A percentile compares a stretch with the other conserved stretches of the same genome.
phyloP scores from a whole-genome alignment of 2,888 invertebrate genomes.

The Rambutsinella grinnellia region DNA sequence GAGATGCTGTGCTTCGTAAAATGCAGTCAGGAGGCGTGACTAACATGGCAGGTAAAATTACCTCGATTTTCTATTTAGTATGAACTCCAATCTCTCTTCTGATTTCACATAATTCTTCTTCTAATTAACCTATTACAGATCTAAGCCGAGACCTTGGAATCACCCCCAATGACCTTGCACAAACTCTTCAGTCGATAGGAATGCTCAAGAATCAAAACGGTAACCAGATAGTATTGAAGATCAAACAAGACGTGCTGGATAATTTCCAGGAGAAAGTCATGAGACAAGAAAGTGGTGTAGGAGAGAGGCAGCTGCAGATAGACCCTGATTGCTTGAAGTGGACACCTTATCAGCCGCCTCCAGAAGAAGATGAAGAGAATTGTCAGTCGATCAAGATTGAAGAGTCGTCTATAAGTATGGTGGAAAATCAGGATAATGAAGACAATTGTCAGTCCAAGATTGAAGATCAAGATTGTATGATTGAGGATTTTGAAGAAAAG shows the following conservation, averaged over 20 bases:
- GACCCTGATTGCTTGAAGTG: slow-evolving; percentile 90
- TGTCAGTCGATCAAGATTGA: slow-evolving; percentile 38
- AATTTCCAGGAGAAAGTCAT: slow-evolving; percentile 89
- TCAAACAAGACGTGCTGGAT: slow-evolving; percentile 95
- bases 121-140: slow-evolving; percentile 54
- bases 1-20: slow-evolving; percentile 92
- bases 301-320: slow-evolving; percentile 87
- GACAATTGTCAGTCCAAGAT: no score
- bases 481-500: no score
- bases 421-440: no score
- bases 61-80: no score
- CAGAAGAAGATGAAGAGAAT: slow-evolving; percentile 50
- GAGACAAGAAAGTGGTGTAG: no score
- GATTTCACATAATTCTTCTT: no score
- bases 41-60: no score
- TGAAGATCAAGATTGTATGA: no score
- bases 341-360: slow-evolving; percentile 76
- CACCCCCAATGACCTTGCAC: slow-evolving; percentile 83
- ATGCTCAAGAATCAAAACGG: slow-evolving; percentile 99
- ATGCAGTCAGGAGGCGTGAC: slow-evolving; percentile 91
- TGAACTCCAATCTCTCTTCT: no score
- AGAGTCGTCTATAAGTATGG: no score
- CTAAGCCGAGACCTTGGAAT: slow-evolving; percentile 64
- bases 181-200: slow-evolving; percentile 94
- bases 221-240: slow-evolving; percentile 94